Evolutionary conservation across 2,888 invertebrate genomes (phyloP).

Genomic region (Dicyrtomina minuta): DNA sequence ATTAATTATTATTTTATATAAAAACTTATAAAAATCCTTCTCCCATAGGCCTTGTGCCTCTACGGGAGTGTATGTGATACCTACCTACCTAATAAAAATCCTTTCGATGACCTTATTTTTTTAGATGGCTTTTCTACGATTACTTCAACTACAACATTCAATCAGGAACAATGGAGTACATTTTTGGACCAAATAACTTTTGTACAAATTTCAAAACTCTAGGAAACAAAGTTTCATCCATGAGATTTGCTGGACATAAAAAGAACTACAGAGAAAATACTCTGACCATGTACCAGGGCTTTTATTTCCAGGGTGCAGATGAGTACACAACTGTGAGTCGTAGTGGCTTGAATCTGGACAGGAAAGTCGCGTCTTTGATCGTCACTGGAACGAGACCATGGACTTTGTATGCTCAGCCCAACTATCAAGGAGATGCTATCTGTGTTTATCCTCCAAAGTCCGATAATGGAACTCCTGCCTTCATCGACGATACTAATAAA

Average conservation of each 20-base stretch:
- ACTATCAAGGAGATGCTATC: slow-evolving; percentile 41
- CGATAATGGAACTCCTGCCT: slow-evolving; percentile 33
- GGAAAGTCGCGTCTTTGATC: slow-evolving; percentile 14
- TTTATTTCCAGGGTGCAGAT: slow-evolving; percentile 48
- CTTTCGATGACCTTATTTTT: slow-evolving; percentile 1
- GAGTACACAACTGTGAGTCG: slow-evolving; percentile 36
- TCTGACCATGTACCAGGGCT: slow-evolving; percentile 41
- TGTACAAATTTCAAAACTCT: slow-evolving; percentile 36
- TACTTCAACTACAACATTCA: slow-evolving; percentile 6
- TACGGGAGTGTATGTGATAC: too few species aligned
- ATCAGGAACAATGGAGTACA: slow-evolving; percentile 42
- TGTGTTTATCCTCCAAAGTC: slow-evolving; percentile 41
- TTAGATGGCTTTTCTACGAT: slow-evolving; percentile 32
- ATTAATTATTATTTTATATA: too few species aligned
- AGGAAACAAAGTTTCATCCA: slow-evolving; percentile 31
- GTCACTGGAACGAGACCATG: slow-evolving; percentile 42
- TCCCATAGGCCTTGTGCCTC: too few species aligned
- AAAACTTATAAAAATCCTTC: too few species aligned
- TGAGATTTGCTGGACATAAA: slow-evolving; percentile 40
- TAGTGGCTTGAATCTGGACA: slow-evolving; percentile 19
- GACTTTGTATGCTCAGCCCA: slow-evolving; percentile 43
- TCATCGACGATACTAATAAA: slow-evolving; percentile 34
- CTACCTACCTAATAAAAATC: too few species aligned
- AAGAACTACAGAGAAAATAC: slow-evolving; percentile 38
- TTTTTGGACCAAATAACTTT: slow-evolving; percentile 37